Evolutionary conservation across 2,797 vertebrate genomes (phyloP).

Genomic region (Falco columbarius): DNA sequence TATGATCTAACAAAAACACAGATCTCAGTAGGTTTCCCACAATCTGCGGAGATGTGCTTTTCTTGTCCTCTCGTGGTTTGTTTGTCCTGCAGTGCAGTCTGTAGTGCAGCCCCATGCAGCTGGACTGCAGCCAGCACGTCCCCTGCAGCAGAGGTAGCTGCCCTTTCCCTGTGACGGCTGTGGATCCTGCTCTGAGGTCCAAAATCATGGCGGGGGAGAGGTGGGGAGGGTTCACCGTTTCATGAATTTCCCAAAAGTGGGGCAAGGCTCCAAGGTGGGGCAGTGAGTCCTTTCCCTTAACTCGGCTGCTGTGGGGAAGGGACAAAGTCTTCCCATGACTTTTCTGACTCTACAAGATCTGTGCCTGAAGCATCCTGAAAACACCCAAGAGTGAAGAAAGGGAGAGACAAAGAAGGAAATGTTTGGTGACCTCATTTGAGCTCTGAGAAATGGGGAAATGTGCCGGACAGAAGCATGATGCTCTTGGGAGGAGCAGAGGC

Average conservation of each 20-base stretch:
- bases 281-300: background rate
- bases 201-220: background rate
- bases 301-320: background rate
- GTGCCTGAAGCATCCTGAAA: background rate
- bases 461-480: background rate
- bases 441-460: background rate
- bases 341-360: background rate
- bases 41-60: rapidly evolving
- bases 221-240: background rate
- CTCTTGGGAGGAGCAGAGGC: background rate
- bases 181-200: background rate
- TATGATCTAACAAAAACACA: background rate
- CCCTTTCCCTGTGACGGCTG: background rate
- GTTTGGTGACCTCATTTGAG: background rate
- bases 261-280: background rate
- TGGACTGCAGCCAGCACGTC: background rate
- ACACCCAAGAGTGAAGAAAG: background rate
- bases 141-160: rapidly evolving
- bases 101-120: background rate
- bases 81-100: background rate
- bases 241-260: background rate
- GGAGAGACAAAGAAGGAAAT: background rate
- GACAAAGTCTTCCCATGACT: background rate
- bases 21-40: background rate
- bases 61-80: background rate